These are phyloP conservation scores for Polypedilum pembai DNA, from an alignment of 1,140 invertebrate species.

Conservation along the genomic window DNA sequence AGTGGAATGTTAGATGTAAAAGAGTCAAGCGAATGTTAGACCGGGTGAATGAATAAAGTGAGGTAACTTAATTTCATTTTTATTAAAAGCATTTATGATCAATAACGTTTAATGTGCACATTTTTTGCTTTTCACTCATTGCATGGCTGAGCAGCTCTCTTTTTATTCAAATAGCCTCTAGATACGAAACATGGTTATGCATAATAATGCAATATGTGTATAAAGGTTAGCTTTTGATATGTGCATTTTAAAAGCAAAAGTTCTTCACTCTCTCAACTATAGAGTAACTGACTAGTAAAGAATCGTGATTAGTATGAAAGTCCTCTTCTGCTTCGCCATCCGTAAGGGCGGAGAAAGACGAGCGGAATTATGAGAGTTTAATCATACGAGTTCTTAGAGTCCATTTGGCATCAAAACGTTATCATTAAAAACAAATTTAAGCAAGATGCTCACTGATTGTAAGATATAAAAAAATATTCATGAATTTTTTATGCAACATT, in stretches of 20 bases:
- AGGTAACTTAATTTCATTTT: too few species aligned
- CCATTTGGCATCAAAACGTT: too few species aligned
- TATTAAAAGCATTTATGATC: not conserved
- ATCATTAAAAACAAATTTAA: too few species aligned
- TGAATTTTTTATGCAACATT: too few species aligned
- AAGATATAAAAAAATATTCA: too few species aligned
- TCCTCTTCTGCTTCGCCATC: not conserved
- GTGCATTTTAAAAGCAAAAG: not conserved
- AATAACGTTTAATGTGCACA: not conserved
- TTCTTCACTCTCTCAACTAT: not conserved
- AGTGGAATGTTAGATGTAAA: not conserved
- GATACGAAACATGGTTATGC: not conserved
- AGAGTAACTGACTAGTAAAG: not conserved
- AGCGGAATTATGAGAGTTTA: not conserved
- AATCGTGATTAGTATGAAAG: not conserved
- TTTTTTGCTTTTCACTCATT: too few species aligned
- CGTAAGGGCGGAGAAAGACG: too few species aligned
- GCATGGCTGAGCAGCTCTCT: too few species aligned
- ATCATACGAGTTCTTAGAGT: not conserved
- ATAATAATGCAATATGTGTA: not conserved
- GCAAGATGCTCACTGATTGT: too few species aligned
- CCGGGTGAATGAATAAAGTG: too few species aligned
- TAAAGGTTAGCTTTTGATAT: not conserved
- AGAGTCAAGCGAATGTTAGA: not conserved
- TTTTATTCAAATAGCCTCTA: not conserved